Evolutionary conservation across 1,140 invertebrate species (phyloP), one percentile per base, ranked within the genome.

Genomic region (Acromyrmex heyeri): DNA sequence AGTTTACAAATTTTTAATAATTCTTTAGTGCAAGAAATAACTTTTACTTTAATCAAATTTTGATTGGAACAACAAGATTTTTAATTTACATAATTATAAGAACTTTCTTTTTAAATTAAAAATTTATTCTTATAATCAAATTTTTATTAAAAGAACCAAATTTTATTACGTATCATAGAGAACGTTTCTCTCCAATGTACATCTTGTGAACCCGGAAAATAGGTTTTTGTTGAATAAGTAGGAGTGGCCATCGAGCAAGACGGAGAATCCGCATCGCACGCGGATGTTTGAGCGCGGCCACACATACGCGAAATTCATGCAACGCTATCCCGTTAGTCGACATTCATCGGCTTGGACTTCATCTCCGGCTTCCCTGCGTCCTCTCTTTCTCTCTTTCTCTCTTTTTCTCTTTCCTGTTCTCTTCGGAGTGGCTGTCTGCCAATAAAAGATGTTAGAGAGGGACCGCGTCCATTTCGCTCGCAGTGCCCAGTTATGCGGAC

Each of bases 321-420:
- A 92, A 75, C 88, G 87, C 86, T 83, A 90, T 93, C 92, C 93
- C 93, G 93, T 94, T 94, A 94, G 89, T 91, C 92, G 93, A 93
- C 93, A 92, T 93, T 94, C 92, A 93, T 93, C 90, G 93, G 92
- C 85, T 93, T 90, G 91, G 91, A 91, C 92, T 92, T 91, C 88
- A 93, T 93, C 93, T 92, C 90, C 89, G 89, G 85, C 88, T 91
- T 89, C 79, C 50, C 86, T 69, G 62, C 85, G 87, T 91, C 87
- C 38, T 77, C 59, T 90, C 86, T 85, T 61, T 77, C 34, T 55
- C 48, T 44, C 27, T 53, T 16, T n/a, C 8, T 82, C 61, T 48
- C 53, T 77, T 65, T 65, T 38, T n/a, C 30, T 64, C 30, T 77
- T 57, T 85, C 21, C 62, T 21, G 24, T 24, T 81, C 57, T 21